Evolutionary conservation across 37 sponge, comb jelly and placozoan genomes (phyloP), one percentile per base, ranked within the genome.

Genomic region (Mnemiopsis leidyi): DNA sequence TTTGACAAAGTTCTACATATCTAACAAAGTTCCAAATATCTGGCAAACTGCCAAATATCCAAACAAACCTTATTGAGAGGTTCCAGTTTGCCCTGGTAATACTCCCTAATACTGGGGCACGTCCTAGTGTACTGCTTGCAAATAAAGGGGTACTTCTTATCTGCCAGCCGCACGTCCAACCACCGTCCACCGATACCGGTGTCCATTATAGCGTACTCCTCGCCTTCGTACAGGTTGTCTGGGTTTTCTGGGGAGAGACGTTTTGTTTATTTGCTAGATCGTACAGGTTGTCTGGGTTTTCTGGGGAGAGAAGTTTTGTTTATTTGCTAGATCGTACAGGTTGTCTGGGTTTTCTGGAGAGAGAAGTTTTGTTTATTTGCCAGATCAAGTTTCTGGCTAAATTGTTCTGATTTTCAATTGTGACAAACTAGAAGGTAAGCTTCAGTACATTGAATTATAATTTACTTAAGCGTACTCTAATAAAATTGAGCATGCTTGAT

Each of bases 51-150:
- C n/a, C n/a, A n/a, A n/a, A n/a, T n/a, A n/a, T n/a, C n/a, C n/a
- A n/a, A n/a, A 48, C 61, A 18, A 5, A 48, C 82, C 21, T 35
- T 32, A 33, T 79, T 79, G 3, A 79, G 82, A 3, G 82, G 82
- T 79, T 79, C 82, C 2, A 79, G 36, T 32, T 34, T 79, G 1
- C 82, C 82, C 33, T 31, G 3, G 82, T 34, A 79, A 29, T 79
- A 79, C 37, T 34, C 82, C 13, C 82, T 32, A 79, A 79, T 79
- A 79, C 82, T 79, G 5, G 82, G 82, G 21, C 82, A 79, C 82
- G 20, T 79, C 31, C 32, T 30, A 23, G 35, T 79, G 37, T 79
- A 79, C 29, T 29, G 34, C 21, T 79, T 79, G 36, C 82, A 79
- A 2, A 79, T 36, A 33, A 79, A 79, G 23, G 34, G 34, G 36